Percentiles rank a stretch among this genome's conserved stretches.
Evolutionary conservation across 1,140 invertebrate genomes (phyloP).

Genomic region (Galleria mellonella): DNA sequence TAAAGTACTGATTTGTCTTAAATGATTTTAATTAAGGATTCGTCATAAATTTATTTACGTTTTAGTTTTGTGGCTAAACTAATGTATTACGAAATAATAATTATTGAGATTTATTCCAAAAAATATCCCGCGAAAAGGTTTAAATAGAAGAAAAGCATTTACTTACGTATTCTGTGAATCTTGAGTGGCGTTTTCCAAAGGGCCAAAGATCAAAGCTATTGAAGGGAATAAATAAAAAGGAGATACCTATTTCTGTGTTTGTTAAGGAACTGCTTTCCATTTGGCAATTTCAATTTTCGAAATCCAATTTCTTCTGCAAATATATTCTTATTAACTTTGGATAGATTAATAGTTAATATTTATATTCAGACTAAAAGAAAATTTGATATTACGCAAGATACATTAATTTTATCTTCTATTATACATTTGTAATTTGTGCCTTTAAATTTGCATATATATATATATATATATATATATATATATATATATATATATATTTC

Average conservation of each 20-base stretch:
- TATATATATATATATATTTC: too few species aligned
- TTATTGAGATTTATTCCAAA: too few species aligned
- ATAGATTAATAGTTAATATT: not conserved
- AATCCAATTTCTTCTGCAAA: slow-evolving; percentile 16
- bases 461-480: too few species aligned
- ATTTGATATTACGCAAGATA: too few species aligned
- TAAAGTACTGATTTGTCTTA: too few species aligned
- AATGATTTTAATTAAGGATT: too few species aligned
- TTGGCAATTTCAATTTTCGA: slow-evolving; percentile 24
- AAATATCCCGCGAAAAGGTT: slow-evolving; percentile 10
- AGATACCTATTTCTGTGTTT: slow-evolving; percentile 38
- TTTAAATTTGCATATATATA: too few species aligned
- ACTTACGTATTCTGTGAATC: slow-evolving; percentile 42
- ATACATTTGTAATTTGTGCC: too few species aligned
- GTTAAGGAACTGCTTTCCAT: slow-evolving; percentile 29
- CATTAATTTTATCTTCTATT: too few species aligned
- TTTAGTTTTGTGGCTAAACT: too few species aligned
- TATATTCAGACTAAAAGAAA: too few species aligned
- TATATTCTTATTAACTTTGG: slow-evolving; percentile 11
- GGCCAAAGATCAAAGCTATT: slow-evolving; percentile 50
- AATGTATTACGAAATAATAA: slow-evolving; percentile 11
- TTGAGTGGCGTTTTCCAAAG: slow-evolving; percentile 47
- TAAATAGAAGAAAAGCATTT: slow-evolving; percentile 35
- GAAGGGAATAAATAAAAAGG: slow-evolving; percentile 46
- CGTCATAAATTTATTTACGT: too few species aligned